Conservation (phyloP, 2,888 invertebrate genomes). For the Pinctada fucata region DNA sequence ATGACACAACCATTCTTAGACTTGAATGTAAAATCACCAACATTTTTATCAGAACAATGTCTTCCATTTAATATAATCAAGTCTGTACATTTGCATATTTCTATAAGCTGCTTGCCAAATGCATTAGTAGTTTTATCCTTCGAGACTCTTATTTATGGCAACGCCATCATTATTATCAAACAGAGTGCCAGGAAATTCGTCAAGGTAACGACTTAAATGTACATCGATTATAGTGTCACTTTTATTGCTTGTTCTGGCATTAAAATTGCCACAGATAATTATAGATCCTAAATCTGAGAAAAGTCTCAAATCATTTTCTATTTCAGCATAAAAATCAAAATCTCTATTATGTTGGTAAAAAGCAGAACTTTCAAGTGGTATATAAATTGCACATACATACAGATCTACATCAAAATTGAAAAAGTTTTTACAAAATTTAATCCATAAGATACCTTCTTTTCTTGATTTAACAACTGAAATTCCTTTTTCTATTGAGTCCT, state of each 20-base stretch:
- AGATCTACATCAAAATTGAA: neutral
- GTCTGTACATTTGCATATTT: neutral
- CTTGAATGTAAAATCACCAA: neutral
- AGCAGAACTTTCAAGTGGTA: neutral
- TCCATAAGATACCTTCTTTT: slow-evolving; percentile 6
- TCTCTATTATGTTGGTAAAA: neutral
- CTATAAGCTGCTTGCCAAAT: neutral
- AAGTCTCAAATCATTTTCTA: neutral
- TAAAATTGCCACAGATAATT: neutral
- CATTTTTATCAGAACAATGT: neutral
- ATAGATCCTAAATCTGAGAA: neutral
- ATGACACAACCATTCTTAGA: slow-evolving; percentile 1
- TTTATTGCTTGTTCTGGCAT: neutral
- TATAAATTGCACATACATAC: neutral
- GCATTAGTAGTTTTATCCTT: neutral
- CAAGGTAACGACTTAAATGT: neutral
- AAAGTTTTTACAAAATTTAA: slow-evolving; percentile 4
- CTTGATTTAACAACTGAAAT: neutral
- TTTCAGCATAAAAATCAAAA: neutral
- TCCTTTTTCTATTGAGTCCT: neutral
- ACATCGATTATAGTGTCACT: neutral
- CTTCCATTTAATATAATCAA: slow-evolving; percentile 12
- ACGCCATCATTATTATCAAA: neutral
- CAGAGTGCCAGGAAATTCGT: neutral
- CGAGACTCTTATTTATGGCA: neutral